A percentile compares a stretch with the other conserved stretches of the same genome.
Conservation (phyloP, 2,797 vertebrate genomes). For the Labeo calbasu region DNA sequence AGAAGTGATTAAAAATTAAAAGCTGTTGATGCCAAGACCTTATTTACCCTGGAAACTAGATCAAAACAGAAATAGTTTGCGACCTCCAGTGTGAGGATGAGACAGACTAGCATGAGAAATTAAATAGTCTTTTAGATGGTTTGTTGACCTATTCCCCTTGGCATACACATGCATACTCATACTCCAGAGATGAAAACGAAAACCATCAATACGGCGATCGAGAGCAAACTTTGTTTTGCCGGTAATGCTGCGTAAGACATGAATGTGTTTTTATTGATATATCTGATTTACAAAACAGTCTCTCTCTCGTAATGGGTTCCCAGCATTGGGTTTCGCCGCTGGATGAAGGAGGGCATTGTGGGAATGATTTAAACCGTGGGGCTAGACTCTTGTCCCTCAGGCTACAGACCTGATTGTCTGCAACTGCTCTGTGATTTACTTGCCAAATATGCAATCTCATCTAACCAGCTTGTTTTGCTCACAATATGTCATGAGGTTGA, state of each 20-base stretch:
- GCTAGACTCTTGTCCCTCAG: conserved; percentile 24
- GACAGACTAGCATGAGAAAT: conserved; percentile 26
- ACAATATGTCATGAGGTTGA: conserved; percentile 38
- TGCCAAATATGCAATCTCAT: conserved; percentile 47
- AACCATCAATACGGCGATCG: conserved; percentile 1
- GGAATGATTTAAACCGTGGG: conserved; percentile 18
- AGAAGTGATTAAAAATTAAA: conserved; percentile 65
- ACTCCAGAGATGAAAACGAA: conserved; percentile 34
- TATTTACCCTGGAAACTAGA: conserved; percentile 58
- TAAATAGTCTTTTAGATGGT: conserved; percentile 49
- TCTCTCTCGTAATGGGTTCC: conserved; percentile 27
- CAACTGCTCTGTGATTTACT: conserved; percentile 43
- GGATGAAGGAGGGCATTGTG: conserved; percentile 36
- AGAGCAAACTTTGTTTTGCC: conserved; percentile 27
- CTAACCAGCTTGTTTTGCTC: conserved; percentile 37
- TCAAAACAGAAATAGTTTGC: conserved; percentile 44
- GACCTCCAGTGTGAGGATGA: neutral
- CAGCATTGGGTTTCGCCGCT: conserved; percentile 9
- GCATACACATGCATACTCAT: neutral
- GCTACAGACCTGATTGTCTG: conserved; percentile 27
- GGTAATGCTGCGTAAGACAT: conserved; percentile 28
- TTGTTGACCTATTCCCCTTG: conserved; percentile 36
- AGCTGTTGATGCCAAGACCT: conserved; percentile 42
- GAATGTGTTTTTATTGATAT: conserved; percentile 51
- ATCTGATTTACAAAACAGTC: conserved; percentile 39